Conservation (phyloP, 2,113 vertebrate genomes). For the Phaetusa simplex region DNA sequence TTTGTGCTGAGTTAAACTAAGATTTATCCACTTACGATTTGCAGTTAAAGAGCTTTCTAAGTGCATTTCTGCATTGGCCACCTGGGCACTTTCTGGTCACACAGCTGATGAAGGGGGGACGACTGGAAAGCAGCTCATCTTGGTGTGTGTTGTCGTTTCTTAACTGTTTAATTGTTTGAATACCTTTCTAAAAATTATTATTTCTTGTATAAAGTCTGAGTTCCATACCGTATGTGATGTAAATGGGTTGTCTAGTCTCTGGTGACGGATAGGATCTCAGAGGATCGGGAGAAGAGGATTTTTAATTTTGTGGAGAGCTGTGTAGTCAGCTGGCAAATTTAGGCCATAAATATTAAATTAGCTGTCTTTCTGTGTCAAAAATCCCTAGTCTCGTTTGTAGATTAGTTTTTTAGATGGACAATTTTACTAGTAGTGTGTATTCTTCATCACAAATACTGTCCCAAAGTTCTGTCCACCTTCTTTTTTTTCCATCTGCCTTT, state of each 20-base stretch:
- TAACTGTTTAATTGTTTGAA: slow-evolving; percentile 1
- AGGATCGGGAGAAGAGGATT: slow-evolving; percentile 2
- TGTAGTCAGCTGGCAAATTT: slow-evolving; percentile 55
- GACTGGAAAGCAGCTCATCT: background rate
- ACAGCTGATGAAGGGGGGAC: background rate
- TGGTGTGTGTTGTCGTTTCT: background rate
- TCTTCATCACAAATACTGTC: background rate
- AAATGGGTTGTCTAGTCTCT: background rate
- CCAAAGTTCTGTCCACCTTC: background rate
- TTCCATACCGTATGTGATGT: background rate
- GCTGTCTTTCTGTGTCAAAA: background rate
- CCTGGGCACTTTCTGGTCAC: background rate
- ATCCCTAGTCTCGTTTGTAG: background rate
- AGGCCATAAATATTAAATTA: slow-evolving; percentile 56
- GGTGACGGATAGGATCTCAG: background rate
- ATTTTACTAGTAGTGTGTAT: background rate
- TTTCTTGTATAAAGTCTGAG: background rate
- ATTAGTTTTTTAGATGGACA: slow-evolving; percentile 28
- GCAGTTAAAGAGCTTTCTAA: slow-evolving; percentile 43
- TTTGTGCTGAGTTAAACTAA: slow-evolving; percentile 50
- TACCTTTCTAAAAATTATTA: background rate
- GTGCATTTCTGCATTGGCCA: slow-evolving; percentile 19
- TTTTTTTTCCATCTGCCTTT: background rate
- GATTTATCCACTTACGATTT: slow-evolving; percentile 39
- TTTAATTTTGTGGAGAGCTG: slow-evolving; percentile 37